Conservation (phyloP, 2,113 vertebrate species). For the Seriola rivoliana region DNA sequence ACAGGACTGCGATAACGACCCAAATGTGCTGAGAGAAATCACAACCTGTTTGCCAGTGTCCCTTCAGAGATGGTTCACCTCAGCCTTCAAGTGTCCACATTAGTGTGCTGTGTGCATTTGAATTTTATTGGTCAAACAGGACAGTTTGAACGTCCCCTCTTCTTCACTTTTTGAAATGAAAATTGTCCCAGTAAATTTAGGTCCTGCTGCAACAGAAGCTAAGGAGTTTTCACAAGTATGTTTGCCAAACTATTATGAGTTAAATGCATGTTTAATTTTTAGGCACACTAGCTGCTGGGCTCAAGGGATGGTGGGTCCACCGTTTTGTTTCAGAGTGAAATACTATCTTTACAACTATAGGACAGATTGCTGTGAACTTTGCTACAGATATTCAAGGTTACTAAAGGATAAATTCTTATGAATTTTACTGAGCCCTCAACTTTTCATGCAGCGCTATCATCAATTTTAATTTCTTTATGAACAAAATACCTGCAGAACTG, state of each 20-base stretch:
- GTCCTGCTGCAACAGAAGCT: neutral
- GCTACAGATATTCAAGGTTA: neutral
- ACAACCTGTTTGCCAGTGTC: neutral
- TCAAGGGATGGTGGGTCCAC: neutral
- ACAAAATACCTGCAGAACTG: neutral
- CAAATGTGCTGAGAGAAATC: conserved; percentile 11
- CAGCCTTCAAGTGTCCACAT: neutral
- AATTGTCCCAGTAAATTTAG: neutral
- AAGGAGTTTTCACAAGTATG: neutral
- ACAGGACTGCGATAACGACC: conserved; percentile 13
- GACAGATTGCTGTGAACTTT: neutral
- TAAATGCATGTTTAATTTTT: neutral
- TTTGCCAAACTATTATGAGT: neutral
- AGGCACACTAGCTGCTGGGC: neutral
- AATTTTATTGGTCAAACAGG: conserved; percentile 22
- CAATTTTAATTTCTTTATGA: neutral
- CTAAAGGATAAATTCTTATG: neutral
- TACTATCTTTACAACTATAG: neutral
- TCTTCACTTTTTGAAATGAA: neutral
- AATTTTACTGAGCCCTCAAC: neutral
- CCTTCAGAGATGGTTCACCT: neutral
- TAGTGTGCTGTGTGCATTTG: neutral
- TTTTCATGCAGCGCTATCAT: neutral
- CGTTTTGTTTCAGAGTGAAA: neutral
- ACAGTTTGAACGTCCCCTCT: neutral